Percentiles rank a stretch among this genome's conserved stretches.
phyloP scores from a whole-genome alignment of 1,140 invertebrate genomes.

The Amyelois transitella region DNA sequence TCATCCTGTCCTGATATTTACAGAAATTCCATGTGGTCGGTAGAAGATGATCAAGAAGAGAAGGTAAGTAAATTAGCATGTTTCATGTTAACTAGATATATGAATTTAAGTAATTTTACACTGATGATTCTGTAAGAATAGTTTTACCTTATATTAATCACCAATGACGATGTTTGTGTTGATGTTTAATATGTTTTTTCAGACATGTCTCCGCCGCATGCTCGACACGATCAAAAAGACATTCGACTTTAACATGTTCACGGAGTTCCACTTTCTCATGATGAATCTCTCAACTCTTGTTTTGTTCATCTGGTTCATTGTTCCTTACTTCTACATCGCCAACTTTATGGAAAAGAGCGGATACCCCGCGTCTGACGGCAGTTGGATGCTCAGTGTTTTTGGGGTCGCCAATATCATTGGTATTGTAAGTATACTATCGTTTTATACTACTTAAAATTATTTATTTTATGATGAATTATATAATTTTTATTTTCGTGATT shows the following conservation, averaged over 20 bases:
- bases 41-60: slow-evolving; percentile 82
- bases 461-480: no score
- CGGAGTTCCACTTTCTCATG: slow-evolving; percentile 87
- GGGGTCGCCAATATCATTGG: slow-evolving; percentile 91
- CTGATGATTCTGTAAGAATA: no score
- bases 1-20: slow-evolving; percentile 94
- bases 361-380: slow-evolving; percentile 81
- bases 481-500: no score
- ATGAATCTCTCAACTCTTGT: slow-evolving; percentile 89
- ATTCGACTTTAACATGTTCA: slow-evolving; percentile 88
- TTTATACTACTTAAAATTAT: no score
- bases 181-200: slow-evolving; percentile 32
- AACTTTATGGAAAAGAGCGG: slow-evolving; percentile 79
- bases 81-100: no score
- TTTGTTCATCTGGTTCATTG: slow-evolving; percentile 92
- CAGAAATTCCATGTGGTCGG: slow-evolving; percentile 90
- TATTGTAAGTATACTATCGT: slow-evolving; percentile 82
- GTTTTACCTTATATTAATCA: no score
- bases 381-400: slow-evolving; percentile 85
- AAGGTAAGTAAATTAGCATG: no score
- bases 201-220: slow-evolving; percentile 84
- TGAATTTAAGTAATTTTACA: no score
- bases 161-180: not conserved
- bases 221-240: slow-evolving; percentile 83
- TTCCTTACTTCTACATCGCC: slow-evolving; percentile 91